These are phyloP conservation scores for Gastrophryne carolinensis DNA, from an alignment of 2,797 vertebrate species.

Conservation along the genomic window DNA sequence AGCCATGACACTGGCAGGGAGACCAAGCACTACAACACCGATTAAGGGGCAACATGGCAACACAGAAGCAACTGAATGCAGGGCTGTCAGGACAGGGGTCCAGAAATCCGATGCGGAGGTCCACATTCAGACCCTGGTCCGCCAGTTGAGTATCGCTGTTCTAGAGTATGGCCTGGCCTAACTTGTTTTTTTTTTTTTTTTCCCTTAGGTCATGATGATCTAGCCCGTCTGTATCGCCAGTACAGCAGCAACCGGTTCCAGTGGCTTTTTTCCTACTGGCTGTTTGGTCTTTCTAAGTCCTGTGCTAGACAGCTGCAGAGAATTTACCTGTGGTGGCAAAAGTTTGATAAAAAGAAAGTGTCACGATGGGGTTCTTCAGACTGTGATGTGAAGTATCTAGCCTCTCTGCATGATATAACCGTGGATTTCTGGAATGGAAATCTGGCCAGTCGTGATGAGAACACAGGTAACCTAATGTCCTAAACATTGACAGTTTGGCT, in stretches of 20 bases:
- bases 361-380: conserved; percentile 56
- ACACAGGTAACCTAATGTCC: conserved; percentile 50
- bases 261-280: conserved; percentile 62
- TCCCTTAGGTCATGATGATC: conserved; percentile 52
- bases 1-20: too few species aligned
- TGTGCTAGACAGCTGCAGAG: conserved; percentile 58
- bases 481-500: too few species aligned
- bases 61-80: too few species aligned
- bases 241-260: conserved; percentile 59
- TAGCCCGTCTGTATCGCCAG: conserved; percentile 59
- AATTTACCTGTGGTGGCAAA: conserved; percentile 60
- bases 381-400: conserved; percentile 62
- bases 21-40: too few species aligned
- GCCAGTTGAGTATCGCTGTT: too few species aligned
- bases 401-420: conserved; percentile 62
- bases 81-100: too few species aligned
- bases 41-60: too few species aligned
- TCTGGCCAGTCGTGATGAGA: conserved; percentile 59
- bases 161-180: too few species aligned
- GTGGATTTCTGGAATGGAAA: conserved; percentile 62
- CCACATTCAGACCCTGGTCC: too few species aligned
- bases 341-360: conserved; percentile 58
- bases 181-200: not conserved
- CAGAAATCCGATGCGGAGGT: too few species aligned
- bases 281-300: conserved; percentile 61